Conservation (phyloP, 1,140 invertebrate genomes). For the Euwallacea similis region DNA sequence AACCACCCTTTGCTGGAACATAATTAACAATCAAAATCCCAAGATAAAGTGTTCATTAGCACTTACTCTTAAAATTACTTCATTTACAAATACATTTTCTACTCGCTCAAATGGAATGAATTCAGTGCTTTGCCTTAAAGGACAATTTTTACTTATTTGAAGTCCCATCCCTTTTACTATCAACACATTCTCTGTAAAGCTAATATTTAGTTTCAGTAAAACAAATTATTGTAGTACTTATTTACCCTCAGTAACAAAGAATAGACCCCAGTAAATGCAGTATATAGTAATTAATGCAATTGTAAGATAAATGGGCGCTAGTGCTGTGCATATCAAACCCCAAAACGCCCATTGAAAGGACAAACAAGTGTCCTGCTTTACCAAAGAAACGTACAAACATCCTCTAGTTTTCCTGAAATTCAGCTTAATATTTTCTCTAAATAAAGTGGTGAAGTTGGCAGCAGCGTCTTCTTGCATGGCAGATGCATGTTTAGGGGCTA, state of each 20-base stretch:
- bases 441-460: no score
- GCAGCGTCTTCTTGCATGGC: background rate
- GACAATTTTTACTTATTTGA: slow-evolving; percentile 56
- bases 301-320: background rate
- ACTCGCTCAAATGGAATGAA: slow-evolving; percentile 59
- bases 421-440: background rate
- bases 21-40: slow-evolving; percentile 10
- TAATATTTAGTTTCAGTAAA: background rate
- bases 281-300: slow-evolving; percentile 1
- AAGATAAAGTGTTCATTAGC: slow-evolving; percentile 15
- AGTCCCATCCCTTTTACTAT: slow-evolving; percentile 59
- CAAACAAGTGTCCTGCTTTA: background rate
- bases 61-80: slow-evolving; percentile 62
- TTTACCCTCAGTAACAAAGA: slow-evolving; percentile 16
- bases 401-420: background rate
- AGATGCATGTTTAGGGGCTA: background rate
- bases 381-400: slow-evolving; percentile 16
- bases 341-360: slow-evolving; percentile 5
- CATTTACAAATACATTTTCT: slow-evolving; percentile 63
- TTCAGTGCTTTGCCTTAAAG: slow-evolving; percentile 50
- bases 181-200: slow-evolving; percentile 56
- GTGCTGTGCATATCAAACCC: background rate
- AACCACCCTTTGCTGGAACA: slow-evolving; percentile 53
- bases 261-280: background rate
- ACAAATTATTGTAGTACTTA: background rate